These are phyloP conservation scores for Megaceryle torquata DNA, from an alignment of 2,113 vertebrate genomes.

Conservation along the genomic window DNA sequence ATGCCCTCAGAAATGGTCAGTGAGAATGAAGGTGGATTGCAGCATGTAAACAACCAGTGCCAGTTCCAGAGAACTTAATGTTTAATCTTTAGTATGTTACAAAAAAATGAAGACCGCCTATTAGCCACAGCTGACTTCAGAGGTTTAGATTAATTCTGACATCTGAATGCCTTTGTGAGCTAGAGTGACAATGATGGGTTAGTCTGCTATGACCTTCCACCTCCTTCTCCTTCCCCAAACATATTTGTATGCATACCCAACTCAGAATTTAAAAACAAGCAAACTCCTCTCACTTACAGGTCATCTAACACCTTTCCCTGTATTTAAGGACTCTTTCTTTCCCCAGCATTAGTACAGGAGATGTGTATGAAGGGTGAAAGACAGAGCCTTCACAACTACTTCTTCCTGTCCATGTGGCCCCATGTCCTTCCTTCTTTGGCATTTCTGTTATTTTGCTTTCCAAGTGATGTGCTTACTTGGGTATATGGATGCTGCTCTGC, in stretches of 20 bases:
- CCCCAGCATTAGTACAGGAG: neutral
- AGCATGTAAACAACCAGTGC: neutral
- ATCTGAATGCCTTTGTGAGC: neutral
- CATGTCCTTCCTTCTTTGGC: neutral
- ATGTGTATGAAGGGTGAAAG: neutral
- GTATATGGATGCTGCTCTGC: neutral
- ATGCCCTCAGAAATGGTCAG: neutral
- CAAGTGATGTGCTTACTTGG: neutral
- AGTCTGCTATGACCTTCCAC: neutral
- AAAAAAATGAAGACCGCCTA: neutral
- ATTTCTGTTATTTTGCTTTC: neutral
- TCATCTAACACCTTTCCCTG: neutral
- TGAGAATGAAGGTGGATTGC: neutral
- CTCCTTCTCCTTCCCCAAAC: accelerated
- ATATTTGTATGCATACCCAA: neutral
- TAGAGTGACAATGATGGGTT: neutral
- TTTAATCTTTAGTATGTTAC: neutral
- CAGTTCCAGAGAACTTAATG: neutral
- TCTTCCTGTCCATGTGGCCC: neutral
- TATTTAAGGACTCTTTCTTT: neutral
- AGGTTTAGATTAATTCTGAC: neutral
- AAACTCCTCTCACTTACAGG: neutral
- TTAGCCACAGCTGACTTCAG: neutral
- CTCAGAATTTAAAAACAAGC: neutral
- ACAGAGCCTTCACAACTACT: neutral